Base-by-base conservation (phyloP, 2,797 vertebrate genomes). In the Triplophysa bombifrons region DNA sequence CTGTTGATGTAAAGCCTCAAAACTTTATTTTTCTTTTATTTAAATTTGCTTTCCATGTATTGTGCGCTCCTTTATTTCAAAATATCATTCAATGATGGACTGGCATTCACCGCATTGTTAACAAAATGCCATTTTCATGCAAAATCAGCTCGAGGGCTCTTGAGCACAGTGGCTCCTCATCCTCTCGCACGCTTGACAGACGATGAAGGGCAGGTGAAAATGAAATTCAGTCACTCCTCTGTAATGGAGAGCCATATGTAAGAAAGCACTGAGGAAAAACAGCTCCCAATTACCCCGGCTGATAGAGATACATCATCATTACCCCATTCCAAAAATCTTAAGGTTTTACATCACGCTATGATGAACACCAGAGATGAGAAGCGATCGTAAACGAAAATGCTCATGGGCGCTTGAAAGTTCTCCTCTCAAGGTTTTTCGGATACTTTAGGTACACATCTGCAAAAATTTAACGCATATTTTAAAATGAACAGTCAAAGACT, bases 401-500 rank as follows among this genome's bases (percentile, higher is more conserved):
- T 38, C 34, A 41, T 30, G 41, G 7, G 34, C 68, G 67, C 58
- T 41, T 77, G 68, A 81, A 81, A 34, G 69, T 75, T 76, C 53
- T 50, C 70, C 78, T 70, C 76, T 69, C 9, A 73, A 73, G 72
- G 72, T 61, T 72, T 78, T 77, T 77, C 25, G 11, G 3, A 22
- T 46, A 77, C 84, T 85, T 91, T 87, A 92, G 89, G 90, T 88
- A 81, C 78, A 84, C 22, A 60, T 60, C 22, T 25, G 22, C 12
- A 16, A 61, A 61, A 30, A 27, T 27, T 5, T 2, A 27, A 30
- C 13, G 4, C 58, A 27, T 85, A 87, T 88, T 86, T 87, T 84
- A 91, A 88, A 89, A 86, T 89, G 73, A 89, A 90, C 89, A 86
- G 88, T 90, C 88, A 90, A 82, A 84, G 85, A 88, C 87, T 91